Percentiles rank a stretch among this genome's conserved stretches.
phyloP scores from a whole-genome alignment of 2,113 vertebrate species.

The Anarhynchus alexandrinus region DNA sequence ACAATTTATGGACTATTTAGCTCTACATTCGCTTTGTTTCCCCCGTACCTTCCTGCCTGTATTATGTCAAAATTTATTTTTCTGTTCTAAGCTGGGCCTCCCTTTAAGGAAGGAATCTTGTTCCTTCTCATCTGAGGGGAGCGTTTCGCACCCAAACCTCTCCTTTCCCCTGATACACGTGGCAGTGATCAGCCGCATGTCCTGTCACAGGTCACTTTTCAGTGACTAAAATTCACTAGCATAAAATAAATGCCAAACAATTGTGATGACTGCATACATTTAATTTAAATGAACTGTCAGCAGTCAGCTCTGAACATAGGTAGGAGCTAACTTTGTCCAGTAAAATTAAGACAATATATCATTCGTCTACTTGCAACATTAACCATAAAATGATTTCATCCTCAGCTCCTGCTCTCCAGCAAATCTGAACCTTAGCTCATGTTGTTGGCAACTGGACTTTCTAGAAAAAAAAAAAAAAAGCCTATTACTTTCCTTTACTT shows the following conservation, averaged over 20 bases:
- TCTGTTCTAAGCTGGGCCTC: neutral
- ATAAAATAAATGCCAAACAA: neutral
- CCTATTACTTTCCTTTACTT: neutral
- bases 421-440: neutral
- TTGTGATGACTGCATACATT: neutral
- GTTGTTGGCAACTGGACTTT: neutral
- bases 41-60: neutral
- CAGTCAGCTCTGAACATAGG: neutral
- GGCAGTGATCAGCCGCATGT: neutral
- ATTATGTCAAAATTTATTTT: neutral
- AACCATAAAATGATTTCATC: neutral
- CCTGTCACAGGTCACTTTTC: neutral
- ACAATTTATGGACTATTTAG: neutral
- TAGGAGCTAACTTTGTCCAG: neutral
- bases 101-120: neutral
- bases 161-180: accelerated
- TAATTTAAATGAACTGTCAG: neutral
- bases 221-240: neutral
- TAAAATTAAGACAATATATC: neutral
- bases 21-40: neutral
- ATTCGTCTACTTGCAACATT: neutral
- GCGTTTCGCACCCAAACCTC: neutral
- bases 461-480: neutral
- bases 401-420: neutral
- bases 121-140: neutral